Percentiles rank a stretch among this genome's conserved stretches.
Conservation (phyloP, 2,888 invertebrate species). For the Drosophila mulleri region DNA sequence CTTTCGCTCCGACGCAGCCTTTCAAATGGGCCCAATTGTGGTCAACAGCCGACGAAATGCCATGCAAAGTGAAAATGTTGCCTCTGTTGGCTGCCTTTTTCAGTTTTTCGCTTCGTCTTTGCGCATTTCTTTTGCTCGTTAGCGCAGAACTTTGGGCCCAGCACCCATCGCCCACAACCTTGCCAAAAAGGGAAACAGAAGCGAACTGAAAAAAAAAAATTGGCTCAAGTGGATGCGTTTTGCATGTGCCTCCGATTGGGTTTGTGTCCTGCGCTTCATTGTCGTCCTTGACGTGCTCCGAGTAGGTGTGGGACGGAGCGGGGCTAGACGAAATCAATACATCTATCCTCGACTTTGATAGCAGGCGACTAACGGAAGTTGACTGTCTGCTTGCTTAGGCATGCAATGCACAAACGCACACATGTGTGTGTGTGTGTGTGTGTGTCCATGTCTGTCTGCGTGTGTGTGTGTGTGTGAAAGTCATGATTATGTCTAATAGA, state of each 20-base stretch:
- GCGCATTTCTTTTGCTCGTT: conserved; percentile 43
- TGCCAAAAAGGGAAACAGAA: conserved; percentile 1
- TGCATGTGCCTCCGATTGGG: conserved; percentile 71
- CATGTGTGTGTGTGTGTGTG: conserved; percentile 3
- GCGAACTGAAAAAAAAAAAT: conserved; percentile 14
- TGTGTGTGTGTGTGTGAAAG: conserved; percentile 27
- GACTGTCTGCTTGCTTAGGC: conserved; percentile 69
- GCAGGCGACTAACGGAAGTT: conserved; percentile 60
- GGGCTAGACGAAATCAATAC: conserved; percentile 64
- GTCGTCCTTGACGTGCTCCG: conserved; percentile 60
- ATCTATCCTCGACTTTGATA: conserved; percentile 29
- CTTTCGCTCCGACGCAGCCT: conserved; percentile 14
- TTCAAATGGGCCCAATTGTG: conserved; percentile 45
- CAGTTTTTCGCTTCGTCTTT: neutral
- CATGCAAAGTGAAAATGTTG: conserved; percentile 34
- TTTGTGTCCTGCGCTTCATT: conserved; percentile 40
- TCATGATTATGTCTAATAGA: conserved; percentile 83
- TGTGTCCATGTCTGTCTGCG: neutral
- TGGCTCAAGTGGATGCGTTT: conserved; percentile 60
- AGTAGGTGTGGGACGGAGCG: neutral
- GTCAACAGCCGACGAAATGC: conserved; percentile 40
- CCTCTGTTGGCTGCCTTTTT: conserved; percentile 2
- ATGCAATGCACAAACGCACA: conserved; percentile 56
- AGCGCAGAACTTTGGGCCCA: conserved; percentile 20
- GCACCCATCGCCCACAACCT: neutral